A percentile compares a stretch with the other conserved stretches of the same genome.
phyloP scores from a whole-genome alignment of 2,797 vertebrate genomes.

The Enteromius viviparus region DNA sequence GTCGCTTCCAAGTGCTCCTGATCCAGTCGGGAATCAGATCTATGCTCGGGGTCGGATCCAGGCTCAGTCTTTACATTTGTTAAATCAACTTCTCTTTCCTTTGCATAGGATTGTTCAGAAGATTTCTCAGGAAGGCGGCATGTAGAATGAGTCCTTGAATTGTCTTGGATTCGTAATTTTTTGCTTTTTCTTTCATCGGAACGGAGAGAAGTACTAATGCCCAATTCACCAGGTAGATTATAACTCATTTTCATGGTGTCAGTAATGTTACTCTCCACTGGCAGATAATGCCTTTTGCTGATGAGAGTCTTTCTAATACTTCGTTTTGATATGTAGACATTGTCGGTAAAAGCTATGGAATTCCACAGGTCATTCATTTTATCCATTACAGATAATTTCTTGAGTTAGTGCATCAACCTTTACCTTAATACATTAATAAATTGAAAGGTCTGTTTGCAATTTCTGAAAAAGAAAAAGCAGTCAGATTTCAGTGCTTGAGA shows the following conservation, averaged over 20 bases:
- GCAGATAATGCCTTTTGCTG: slow-evolving; percentile 47
- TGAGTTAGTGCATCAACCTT: slow-evolving; percentile 20
- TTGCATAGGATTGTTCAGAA: slow-evolving; percentile 56
- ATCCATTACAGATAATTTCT: slow-evolving; percentile 54
- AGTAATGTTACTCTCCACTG: slow-evolving; percentile 45
- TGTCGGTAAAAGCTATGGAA: slow-evolving; percentile 50
- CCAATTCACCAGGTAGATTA: slow-evolving; percentile 7
- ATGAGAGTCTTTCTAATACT: slow-evolving; percentile 61
- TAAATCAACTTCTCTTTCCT: slow-evolving; percentile 45
- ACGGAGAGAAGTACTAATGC: slow-evolving; percentile 35
- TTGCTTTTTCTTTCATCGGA: slow-evolving; percentile 17
- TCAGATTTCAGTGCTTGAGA: neutral
- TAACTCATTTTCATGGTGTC: slow-evolving; percentile 25
- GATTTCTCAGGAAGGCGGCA: slow-evolving; percentile 66
- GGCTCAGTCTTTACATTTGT: neutral
- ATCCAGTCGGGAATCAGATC: neutral
- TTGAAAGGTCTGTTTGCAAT: slow-evolving; percentile 20
- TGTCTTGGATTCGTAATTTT: slow-evolving; percentile 48
- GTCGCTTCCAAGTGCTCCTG: neutral
- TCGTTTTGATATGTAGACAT: slow-evolving; percentile 64
- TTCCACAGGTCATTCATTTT: slow-evolving; percentile 55
- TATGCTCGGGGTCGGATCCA: neutral
- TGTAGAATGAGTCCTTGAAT: slow-evolving; percentile 66
- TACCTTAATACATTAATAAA: slow-evolving; percentile 2
- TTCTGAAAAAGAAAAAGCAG: neutral